Base-by-base conservation (phyloP, 2,113 vertebrate genomes). In the Pleuronectes platessa region DNA sequence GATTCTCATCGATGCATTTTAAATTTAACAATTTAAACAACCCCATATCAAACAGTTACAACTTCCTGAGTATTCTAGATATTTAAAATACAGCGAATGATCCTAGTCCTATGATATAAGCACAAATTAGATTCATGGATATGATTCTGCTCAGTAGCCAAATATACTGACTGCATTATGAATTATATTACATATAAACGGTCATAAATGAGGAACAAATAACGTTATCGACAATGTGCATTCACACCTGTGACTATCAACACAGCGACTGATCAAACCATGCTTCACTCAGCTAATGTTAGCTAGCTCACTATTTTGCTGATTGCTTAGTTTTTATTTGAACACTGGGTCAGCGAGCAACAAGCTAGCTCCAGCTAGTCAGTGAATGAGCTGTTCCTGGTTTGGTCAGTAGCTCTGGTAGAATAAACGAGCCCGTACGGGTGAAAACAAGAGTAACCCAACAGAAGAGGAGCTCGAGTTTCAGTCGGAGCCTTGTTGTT, bases 231-330 rank as follows among this genome's bases (percentile, higher is more conserved):
- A 11, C 61, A 67, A 24, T 12, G 0, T 0, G 1, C 9, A 3
- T 35, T 59, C 3, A 47, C 17, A 14, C 47, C 4, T 51, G 18
- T 51, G 47, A 51, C 6, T 51, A 51, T 51, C 47, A 51, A 51
- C 47, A 20, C 47, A 20, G 47, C 47, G 18, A 51, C 15, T 20
- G 47, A 18, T 18, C 47, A 51, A 51, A 15, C 47, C 18, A 14
- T 47, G 47, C 47, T 1, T 17, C 15, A 6, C 55, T 62, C 13
- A n/a, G 60, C 76, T 62, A 54, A 26, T 21, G 23, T 70, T 20
- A 51, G 47, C 73, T 49, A 75, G 37, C 71, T 56, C 20, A n/a
- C 8, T 26, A 2, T 75, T 76, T 61, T 40, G 68, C 67, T 71
- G 20, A 74, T 17, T 37, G 27, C 7, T 71, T 23, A 21, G 18